Evolutionary conservation across 2,888 invertebrate genomes (phyloP), one percentile per base, ranked within the genome.

Genomic region (Choristoneura rosaceana): DNA sequence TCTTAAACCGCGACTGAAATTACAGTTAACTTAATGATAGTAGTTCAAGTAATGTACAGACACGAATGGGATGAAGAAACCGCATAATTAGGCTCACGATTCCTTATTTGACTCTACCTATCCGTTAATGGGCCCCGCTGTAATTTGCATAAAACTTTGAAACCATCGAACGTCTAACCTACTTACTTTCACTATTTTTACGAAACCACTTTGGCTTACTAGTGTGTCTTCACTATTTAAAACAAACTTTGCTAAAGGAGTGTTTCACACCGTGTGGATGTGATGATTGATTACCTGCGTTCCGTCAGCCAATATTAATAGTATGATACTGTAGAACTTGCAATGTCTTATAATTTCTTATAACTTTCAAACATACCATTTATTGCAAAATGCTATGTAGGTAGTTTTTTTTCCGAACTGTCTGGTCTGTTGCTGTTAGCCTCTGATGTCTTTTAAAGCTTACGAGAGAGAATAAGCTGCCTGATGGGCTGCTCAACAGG

Each of bases 21-120:
- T 76, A 75, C 75, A 55, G 71, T 71, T 76, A 71, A 75, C 74
- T 68, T 76, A 67, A 77, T 78, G 75, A 75, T 74, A 75, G 73
- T 55, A 64, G 63, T 74, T 69, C 74, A 67, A 76, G 74, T 75
- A 74, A 75, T 74, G 71, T 75, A 70, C 76, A 74, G 70, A 74
- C 73, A 73, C 75, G 70, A 81, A 76, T 71, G 73, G 69, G 69
- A 78, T 77, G 71, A 78, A 75, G 76, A 75, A 80, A 80, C 80
- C 79, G 76, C 78, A 78, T 76, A 79, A 76, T 75, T 74, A 76
- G 70, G 75, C 69, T 71, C 79, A 76, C 78, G 76, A 75, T 71
- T 78, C 76, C 75, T 76, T 75, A 75, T 76, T 77, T 74, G 73
- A 75, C 69, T 74, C 59, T 69, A 67, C 69, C 70, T 73, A 75